Evolutionary conservation across 2,888 invertebrate genomes (phyloP).

Genomic region (Allacma fusca): DNA sequence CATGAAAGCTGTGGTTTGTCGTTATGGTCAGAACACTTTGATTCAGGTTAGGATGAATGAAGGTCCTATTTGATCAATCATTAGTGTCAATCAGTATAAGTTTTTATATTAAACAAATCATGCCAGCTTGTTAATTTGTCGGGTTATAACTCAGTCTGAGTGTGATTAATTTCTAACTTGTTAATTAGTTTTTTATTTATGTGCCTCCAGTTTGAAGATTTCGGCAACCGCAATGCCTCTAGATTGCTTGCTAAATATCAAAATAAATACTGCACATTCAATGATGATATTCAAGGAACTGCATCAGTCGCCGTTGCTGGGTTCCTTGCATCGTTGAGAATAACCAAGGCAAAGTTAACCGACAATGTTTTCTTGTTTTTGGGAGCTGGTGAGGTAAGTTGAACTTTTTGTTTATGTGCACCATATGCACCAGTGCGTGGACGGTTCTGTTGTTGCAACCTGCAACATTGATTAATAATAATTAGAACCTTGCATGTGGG

Average conservation of each 20-base stretch:
- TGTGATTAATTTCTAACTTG: too few species aligned
- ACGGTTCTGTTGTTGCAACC: too few species aligned
- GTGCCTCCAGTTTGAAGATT: constrained; percentile 90
- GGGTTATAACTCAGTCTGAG: too few species aligned
- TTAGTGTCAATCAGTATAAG: too few species aligned
- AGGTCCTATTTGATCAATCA: background rate
- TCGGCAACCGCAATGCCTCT: constrained; percentile 97
- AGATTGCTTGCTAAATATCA: constrained; percentile 89
- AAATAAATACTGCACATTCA: constrained; percentile 90
- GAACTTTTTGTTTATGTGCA: background rate
- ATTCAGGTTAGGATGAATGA: constrained; percentile 69
- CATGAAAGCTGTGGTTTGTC: constrained; percentile 86
- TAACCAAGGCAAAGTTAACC: constrained; percentile 82
- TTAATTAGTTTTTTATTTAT: constrained; percentile 27
- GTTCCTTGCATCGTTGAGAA: constrained; percentile 81
- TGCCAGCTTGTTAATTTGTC: too few species aligned
- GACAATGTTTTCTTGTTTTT: constrained; percentile 92
- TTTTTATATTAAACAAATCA: too few species aligned
- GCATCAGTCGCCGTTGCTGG: constrained; percentile 96
- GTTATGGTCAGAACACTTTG: constrained; percentile 85
- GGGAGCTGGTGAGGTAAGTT: constrained; percentile 84
- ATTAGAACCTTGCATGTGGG: too few species aligned
- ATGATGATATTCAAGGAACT: constrained; percentile 99
- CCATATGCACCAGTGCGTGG: background rate
- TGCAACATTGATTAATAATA: too few species aligned